phyloP scores from a whole-genome alignment of 2,797 vertebrate species.

The Chelonia mydas region DNA sequence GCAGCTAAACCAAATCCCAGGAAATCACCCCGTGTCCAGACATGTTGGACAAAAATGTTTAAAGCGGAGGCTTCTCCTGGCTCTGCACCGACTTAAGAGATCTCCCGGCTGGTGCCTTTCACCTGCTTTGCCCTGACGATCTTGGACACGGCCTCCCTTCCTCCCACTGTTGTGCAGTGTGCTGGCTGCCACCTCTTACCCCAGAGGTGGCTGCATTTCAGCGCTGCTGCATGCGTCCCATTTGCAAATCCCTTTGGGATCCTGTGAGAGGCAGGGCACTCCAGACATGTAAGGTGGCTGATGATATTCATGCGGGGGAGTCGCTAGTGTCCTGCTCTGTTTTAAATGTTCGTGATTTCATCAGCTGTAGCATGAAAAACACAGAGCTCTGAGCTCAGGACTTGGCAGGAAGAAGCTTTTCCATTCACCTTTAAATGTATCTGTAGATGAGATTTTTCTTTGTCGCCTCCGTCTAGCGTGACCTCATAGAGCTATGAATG shows the following conservation, averaged over 20 bases:
- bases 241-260: background rate
- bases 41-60: background rate
- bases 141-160: background rate
- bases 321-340: background rate
- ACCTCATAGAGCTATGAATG: background rate
- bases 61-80: background rate
- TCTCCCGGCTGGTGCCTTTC: accelerated
- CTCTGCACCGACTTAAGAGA: background rate
- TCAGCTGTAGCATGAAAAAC: background rate
- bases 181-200: background rate
- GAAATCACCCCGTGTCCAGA: background rate
- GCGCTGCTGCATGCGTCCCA: background rate
- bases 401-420: background rate
- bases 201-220: background rate
- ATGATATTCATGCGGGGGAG: background rate
- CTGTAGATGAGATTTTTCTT: background rate
- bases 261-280: background rate
- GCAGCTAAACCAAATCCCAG: background rate
- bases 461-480: background rate
- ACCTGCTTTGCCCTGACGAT: background rate
- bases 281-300: too few relatives aligned
- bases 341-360: background rate
- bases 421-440: background rate
- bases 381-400: background rate
- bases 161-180: background rate